Percentiles rank a stretch among this genome's conserved stretches.
Evolutionary conservation across 1,140 invertebrate species (phyloP).

Genomic region (Lamellibrachia luymesi): DNA sequence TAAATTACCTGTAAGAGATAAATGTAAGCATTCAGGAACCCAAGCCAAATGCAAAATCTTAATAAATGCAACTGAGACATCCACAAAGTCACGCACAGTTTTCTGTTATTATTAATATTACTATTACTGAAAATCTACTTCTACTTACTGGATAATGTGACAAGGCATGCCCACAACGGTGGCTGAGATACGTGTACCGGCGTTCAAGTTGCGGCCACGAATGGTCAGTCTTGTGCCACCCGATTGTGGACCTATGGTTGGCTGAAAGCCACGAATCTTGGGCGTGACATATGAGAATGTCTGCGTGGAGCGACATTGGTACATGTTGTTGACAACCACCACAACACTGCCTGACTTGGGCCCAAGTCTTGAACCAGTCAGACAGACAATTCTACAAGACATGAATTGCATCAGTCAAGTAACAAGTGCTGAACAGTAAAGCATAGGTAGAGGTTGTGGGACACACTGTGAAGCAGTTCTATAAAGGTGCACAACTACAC

Average conservation of each 20-base stretch:
- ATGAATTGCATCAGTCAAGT: too few relatives aligned
- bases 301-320: neutral
- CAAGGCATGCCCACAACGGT: conserved; percentile 86
- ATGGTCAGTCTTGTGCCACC: conserved; percentile 93
- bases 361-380: conserved; percentile 29
- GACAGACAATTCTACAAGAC: conserved; percentile 35
- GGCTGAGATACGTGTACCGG: conserved; percentile 83
- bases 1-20: too few relatives aligned
- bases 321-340: conserved; percentile 39
- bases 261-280: conserved; percentile 73
- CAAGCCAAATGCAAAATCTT: too few relatives aligned
- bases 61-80: too few relatives aligned
- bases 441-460: neutral
- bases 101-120: too few relatives aligned
- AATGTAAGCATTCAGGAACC: too few relatives aligned
- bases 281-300: neutral
- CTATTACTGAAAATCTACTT: neutral
- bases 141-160: conserved; percentile 29
- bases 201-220: conserved; percentile 86
- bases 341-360: neutral
- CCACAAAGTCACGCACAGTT: too few relatives aligned
- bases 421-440: too few relatives aligned
- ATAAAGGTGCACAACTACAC: neutral
- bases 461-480: conserved; percentile 9
- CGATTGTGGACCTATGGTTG: conserved; percentile 83